These are phyloP conservation scores for Oryzias sinensis DNA, from an alignment of 2,797 vertebrate species.

Conservation along the genomic window DNA sequence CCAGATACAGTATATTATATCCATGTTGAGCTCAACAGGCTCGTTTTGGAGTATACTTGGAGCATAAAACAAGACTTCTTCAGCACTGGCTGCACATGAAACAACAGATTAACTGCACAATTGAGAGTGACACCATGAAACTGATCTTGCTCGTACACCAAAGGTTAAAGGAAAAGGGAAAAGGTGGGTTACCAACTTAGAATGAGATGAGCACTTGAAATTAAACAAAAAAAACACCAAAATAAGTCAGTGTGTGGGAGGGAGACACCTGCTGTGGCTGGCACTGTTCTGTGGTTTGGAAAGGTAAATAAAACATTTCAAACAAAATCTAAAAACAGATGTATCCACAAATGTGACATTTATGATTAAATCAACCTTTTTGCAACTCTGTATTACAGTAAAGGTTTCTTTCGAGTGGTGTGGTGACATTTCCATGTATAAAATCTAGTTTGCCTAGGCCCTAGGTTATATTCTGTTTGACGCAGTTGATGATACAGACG, in stretches of 20 bases:
- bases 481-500: not conserved
- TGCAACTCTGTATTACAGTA: not conserved
- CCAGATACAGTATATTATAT: not conserved
- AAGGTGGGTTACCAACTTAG: not conserved
- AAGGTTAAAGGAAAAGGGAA: not conserved
- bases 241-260: slow-evolving; percentile 1
- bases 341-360: not conserved
- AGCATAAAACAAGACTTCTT: no score
- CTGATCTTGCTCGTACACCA: not conserved
- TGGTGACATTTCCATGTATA: not conserved
- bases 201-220: not conserved
- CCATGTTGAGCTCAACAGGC: slow-evolving; percentile 8
- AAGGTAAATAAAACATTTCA: not conserved
- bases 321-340: not conserved
- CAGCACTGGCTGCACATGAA: not conserved
- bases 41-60: no score
- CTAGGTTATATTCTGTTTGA: not conserved
- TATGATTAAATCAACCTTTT: not conserved
- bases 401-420: not conserved
- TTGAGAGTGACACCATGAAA: not conserved
- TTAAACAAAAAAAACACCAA: not conserved
- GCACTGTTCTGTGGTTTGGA: not conserved
- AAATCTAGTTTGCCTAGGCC: not conserved
- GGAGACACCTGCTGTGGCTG: not conserved
- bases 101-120: not conserved